A percentile compares a stretch with the other conserved stretches of the same genome.
Evolutionary conservation across 2,888 invertebrate genomes (phyloP).

Genomic region (Agriopis aurantiaria): DNA sequence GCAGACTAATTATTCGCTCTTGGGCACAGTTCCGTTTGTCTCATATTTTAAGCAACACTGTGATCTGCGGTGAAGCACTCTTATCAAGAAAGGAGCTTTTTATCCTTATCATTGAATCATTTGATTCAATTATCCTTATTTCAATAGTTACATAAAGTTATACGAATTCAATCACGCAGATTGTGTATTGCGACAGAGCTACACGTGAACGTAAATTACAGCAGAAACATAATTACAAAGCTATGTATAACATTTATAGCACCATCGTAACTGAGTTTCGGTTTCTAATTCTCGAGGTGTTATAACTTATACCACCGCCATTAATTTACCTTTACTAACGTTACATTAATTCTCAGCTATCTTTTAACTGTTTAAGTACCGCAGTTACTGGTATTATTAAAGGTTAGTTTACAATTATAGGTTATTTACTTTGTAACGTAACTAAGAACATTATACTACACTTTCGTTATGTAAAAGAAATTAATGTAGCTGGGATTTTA

Average conservation of each 20-base stretch:
- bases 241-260: constrained; percentile 23
- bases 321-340: not conserved
- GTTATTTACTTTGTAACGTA: too few species aligned
- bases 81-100: too few species aligned
- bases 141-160: too few species aligned
- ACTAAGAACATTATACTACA: not conserved
- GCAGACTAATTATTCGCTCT: too few species aligned
- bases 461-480: constrained; percentile 1
- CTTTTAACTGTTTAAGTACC: constrained; percentile 1
- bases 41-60: too few species aligned
- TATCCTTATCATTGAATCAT: too few species aligned
- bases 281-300: constrained; percentile 22
- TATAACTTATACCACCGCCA: constrained; percentile 15
- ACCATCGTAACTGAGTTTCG: constrained; percentile 22
- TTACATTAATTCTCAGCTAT: not conserved
- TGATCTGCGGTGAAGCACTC: too few species aligned
- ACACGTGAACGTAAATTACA: constrained; percentile 24
- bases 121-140: too few species aligned
- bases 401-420: too few species aligned
- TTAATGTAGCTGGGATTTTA: not conserved
- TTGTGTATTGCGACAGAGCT: constrained; percentile 14
- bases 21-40: too few species aligned
- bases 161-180: not conserved
- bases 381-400: not conserved
- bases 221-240: constrained; percentile 17